Base-by-base conservation (phyloP, 1,140 invertebrate genomes). In the Rhynchophorus ferrugineus region DNA sequence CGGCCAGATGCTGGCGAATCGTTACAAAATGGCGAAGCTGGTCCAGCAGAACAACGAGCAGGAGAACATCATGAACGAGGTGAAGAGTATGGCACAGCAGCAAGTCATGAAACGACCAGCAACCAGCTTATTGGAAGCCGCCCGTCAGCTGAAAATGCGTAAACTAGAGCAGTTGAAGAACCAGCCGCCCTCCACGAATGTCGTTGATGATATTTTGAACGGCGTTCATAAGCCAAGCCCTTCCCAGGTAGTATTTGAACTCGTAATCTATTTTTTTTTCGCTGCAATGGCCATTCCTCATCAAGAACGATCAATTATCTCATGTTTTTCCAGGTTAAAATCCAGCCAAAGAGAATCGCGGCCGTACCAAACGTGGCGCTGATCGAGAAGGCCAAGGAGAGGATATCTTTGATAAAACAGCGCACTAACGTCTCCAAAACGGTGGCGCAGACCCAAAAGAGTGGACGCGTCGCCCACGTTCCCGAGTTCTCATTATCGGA, bases 361-460 rank as follows among this genome's bases (percentile, higher is more conserved):
- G 79, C 80, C 5, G 80, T 80, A 14, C 73, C 75, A 3, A 81
- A 81, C 54, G 77, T 79, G 9, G 69, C 74, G 55, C 73, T 76
- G 0, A 68, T 81, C 7, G 75, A 79, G 2, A 62, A 75, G 20
- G 75, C 79, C 1, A 82, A 81, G 58, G 76, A 75, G 35, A 75
- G 76, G 51, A 71, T 80, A 16, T 65, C 72, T 14, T 72, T 75
- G 49, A 57, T 76, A 19, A 60, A 60, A 8, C 19, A 33, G 7
- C 67, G 62, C 22, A 67, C 69, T 2, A 75, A 74, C 44, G 46
- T 56, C 5, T 61, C 73, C 3, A 78, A 75, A 54, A 87, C 84
- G 2, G 63, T 73, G 8, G 75, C 80, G 2, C 84, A 87, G 68
- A 87, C 83, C 1, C 69, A 78, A 2, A 89, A 87, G 69, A 77